Percentiles rank a stretch among this genome's conserved stretches.
These are phyloP conservation scores for Cettia cetti DNA, from an alignment of 2,113 vertebrate genomes.

Conservation along the genomic window DNA sequence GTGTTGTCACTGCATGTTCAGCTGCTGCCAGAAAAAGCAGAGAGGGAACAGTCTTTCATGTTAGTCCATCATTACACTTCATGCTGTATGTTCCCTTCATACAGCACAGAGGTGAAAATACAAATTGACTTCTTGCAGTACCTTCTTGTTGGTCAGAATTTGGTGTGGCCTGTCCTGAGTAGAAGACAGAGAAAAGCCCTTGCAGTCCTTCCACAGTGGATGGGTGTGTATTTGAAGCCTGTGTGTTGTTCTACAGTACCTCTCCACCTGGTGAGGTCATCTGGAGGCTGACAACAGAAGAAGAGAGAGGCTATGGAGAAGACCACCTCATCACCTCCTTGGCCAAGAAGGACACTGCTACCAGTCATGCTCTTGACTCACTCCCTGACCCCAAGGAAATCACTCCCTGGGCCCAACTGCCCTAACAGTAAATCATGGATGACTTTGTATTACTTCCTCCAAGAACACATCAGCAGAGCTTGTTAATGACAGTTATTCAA, in stretches of 20 bases:
- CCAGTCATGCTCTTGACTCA: neutral
- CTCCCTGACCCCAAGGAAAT: neutral
- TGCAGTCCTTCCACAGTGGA: rapidly evolving
- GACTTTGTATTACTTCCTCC: neutral
- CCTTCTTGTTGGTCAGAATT: neutral
- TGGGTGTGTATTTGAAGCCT: neutral
- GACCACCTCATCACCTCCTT: neutral
- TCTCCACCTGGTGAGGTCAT: neutral
- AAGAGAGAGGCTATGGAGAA: neutral
- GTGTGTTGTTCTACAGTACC: neutral
- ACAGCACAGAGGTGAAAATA: neutral
- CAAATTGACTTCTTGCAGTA: neutral
- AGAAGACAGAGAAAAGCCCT: neutral
- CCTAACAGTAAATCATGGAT: neutral
- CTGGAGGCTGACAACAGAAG: neutral
- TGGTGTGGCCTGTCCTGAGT: neutral
- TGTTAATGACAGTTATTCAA: neutral
- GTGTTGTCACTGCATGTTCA: conserved; percentile 54
- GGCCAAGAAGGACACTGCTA: neutral
- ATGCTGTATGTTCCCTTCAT: neutral
- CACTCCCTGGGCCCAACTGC: neutral
- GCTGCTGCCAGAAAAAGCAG: conserved; percentile 68
- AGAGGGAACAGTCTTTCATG: conserved; percentile 10
- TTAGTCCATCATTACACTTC: neutral
- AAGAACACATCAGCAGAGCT: neutral